Percentiles rank a stretch among this genome's conserved stretches.
Conservation (phyloP, 1,140 invertebrate species). For the Pachyrhynchus sulphureomaculatus region DNA sequence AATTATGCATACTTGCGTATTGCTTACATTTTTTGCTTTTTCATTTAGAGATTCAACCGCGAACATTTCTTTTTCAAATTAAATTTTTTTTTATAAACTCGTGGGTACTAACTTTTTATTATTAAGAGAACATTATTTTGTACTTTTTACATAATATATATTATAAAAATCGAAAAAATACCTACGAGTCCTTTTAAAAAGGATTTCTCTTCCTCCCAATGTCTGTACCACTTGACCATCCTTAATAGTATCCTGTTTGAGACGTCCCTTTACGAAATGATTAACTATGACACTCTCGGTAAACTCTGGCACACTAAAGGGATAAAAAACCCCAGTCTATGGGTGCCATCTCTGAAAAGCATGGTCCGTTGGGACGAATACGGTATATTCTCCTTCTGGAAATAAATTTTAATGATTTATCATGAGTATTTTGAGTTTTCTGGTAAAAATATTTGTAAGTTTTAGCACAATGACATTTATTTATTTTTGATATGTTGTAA, state of each 20-base stretch:
- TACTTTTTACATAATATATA: background rate
- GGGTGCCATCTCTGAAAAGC: constrained; percentile 66
- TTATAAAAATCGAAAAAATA: constrained; percentile 35
- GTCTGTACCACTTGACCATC: constrained; percentile 57
- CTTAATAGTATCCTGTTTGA: constrained; percentile 58
- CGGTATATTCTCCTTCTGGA: constrained; percentile 61
- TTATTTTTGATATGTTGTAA: too few relatives aligned
- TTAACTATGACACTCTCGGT: constrained; percentile 62
- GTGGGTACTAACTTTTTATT: too few relatives aligned
- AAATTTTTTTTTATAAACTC: too few relatives aligned
- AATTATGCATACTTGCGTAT: too few relatives aligned
- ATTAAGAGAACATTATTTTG: background rate
- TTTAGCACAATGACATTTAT: too few relatives aligned
- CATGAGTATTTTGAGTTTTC: too few relatives aligned
- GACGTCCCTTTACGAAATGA: constrained; percentile 61
- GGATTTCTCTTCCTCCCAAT: constrained; percentile 58
- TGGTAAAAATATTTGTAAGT: too few relatives aligned
- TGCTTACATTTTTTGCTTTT: too few relatives aligned
- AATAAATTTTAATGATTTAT: constrained; percentile 19
- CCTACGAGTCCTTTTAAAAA: constrained; percentile 59
- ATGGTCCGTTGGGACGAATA: constrained; percentile 63
- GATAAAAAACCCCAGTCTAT: constrained; percentile 72
- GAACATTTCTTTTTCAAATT: too few relatives aligned
- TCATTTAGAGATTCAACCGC: too few relatives aligned
- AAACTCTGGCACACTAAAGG: constrained; percentile 66